Conservation (phyloP, 2,113 vertebrate genomes). For the Petaurus breviceps region DNA sequence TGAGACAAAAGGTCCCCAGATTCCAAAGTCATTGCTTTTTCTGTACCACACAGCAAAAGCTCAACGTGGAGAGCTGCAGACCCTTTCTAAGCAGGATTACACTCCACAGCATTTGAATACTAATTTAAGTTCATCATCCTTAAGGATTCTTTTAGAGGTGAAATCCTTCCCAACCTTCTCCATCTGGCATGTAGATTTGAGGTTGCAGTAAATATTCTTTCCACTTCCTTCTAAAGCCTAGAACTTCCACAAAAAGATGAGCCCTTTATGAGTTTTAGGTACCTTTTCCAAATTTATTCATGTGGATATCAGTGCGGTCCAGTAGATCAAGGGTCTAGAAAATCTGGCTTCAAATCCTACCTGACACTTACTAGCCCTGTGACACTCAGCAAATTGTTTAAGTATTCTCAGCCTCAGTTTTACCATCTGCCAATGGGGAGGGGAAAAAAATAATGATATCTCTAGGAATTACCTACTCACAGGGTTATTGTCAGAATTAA, state of each 20-base stretch:
- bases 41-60: background rate
- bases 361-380: too few species aligned
- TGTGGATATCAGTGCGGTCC: too few species aligned
- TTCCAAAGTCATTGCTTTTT: too few species aligned
- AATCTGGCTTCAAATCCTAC: too few species aligned
- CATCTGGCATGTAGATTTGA: background rate
- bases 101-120: background rate
- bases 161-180: background rate
- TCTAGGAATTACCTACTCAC: too few species aligned
- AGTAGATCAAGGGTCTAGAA: too few species aligned
- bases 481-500: too few species aligned
- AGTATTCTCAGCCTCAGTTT: too few species aligned
- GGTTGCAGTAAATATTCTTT: background rate
- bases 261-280: background rate
- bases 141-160: background rate
- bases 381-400: too few species aligned
- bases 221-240: rapidly evolving
- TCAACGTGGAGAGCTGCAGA: background rate
- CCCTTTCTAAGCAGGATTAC: background rate
- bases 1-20: too few species aligned
- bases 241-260: background rate
- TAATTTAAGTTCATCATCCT: background rate
- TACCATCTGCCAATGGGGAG: too few species aligned
- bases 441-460: too few species aligned
- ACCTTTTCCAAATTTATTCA: slow-evolving; percentile 6